Conservation (phyloP, 2,113 vertebrate genomes). For the Peromyscus polionotus region DNA sequence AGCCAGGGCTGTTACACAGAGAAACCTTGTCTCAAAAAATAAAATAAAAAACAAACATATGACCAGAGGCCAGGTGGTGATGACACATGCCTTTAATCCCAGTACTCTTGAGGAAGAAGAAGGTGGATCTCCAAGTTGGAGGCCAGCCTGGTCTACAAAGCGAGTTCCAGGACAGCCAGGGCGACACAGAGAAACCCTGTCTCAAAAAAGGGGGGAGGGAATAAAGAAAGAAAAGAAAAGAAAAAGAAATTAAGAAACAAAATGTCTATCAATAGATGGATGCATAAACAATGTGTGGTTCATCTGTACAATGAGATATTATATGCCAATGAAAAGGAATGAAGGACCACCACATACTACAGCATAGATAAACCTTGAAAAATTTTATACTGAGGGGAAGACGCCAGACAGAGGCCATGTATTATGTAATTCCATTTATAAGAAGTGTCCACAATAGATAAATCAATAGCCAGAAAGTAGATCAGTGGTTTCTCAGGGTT, state of each 20-base stretch:
- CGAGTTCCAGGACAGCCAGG: too few relatives aligned
- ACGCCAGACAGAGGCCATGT: constrained; percentile 31
- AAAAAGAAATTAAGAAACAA: background rate
- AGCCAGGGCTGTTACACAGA: background rate
- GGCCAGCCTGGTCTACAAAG: background rate
- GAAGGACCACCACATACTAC: background rate
- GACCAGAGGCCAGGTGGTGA: background rate
- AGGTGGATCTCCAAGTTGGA: background rate
- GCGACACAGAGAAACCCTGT: background rate
- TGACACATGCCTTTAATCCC: background rate
- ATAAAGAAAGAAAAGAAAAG: background rate
- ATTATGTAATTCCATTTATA: constrained; percentile 31
- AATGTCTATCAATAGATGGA: background rate
- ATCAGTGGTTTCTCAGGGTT: constrained; percentile 43
- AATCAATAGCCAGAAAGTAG: constrained; percentile 55
- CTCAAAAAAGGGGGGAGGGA: background rate
- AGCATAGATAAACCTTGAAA: constrained; percentile 28
- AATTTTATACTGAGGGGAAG: constrained; percentile 12
- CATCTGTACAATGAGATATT: constrained; percentile 38
- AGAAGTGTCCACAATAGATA: constrained; percentile 46
- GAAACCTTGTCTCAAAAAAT: background rate
- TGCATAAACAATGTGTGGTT: constrained; percentile 8
- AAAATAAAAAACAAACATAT: background rate
- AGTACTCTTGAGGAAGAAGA: background rate
- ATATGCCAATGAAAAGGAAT: constrained; percentile 10